Base-by-base conservation (phyloP, 2,113 vertebrate species). In the Fregetta grallaria region DNA sequence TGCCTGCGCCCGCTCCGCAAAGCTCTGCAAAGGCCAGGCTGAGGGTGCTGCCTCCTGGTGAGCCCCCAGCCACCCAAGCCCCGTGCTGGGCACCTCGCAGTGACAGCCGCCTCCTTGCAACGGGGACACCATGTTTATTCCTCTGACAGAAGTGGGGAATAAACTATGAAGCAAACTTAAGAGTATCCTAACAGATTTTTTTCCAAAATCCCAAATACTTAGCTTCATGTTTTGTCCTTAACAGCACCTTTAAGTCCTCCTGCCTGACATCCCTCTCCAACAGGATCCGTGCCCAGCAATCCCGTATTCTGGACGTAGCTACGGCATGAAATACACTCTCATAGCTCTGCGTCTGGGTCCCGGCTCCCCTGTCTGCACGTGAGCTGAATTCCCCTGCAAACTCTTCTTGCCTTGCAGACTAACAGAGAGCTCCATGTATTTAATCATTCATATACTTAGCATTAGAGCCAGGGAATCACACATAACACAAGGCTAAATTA, bases 121-220 rank as follows among this genome's bases (percentile, higher is more conserved):
- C 0, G 22, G 44, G 4, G 7, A 29, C 4, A 0, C 10, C 0
- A 5, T 2, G 6, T 20, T n/a, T 15, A 16, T 23, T 75, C 29
- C 47, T 27, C 70, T 7, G 61, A 15, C 38, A 25, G 44, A 13
- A 14, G 10, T 0, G 6, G 42, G 21, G 26, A 13, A 44, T 1
- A 3, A 6, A 25, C 15, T 42, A 12, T 36, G 38, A 9, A 71
- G 13, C 36, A 26, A 30, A 4, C 19, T 18, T 8, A 13, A 42
- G 5, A 36, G 15, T 2, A 45, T 40, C 16, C 36, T 34, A 49
- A 47, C 25, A 17, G 25, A 13, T 26, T 79, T 38, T 53, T 32
- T 75, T 34, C 18, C 16, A 63, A 71, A 77, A 18, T 1, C 18
- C 3, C 11, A 72, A 56, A 26, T 13, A 9, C 11, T 29, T 10